Evolutionary conservation across 2,797 vertebrate species (phyloP).

Genomic region (Neostethus bicornis): DNA sequence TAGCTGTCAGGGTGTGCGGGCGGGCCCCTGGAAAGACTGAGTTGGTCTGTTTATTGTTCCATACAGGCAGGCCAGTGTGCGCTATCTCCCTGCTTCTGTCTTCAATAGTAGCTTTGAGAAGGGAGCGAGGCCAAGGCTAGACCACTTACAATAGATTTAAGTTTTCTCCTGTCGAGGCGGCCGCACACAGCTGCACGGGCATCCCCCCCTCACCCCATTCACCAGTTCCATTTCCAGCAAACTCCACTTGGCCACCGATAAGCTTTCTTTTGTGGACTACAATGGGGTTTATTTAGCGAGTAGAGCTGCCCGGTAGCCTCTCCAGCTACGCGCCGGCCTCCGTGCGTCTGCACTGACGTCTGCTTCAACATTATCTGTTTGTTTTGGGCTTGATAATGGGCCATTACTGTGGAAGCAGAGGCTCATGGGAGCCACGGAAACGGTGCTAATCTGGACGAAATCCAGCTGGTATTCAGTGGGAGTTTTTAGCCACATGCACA

Average conservation of each 20-base stretch:
- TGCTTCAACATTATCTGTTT: constrained; percentile 77
- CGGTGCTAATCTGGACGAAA: constrained; percentile 52
- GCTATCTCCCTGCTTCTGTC: constrained; percentile 65
- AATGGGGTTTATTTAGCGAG: constrained; percentile 70
- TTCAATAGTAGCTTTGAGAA: constrained; percentile 80
- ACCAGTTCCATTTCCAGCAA: constrained; percentile 63
- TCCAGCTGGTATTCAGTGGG: constrained; percentile 53
- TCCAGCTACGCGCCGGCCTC: constrained; percentile 55
- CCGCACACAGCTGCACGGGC: constrained; percentile 68
- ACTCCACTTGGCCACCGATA: constrained; percentile 41
- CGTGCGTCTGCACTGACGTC: constrained; percentile 78
- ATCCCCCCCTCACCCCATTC: constrained; percentile 27
- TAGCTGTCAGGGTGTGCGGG: constrained; percentile 37
- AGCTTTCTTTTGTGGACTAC: constrained; percentile 66
- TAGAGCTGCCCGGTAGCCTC: constrained; percentile 57
- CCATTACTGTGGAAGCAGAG: constrained; percentile 66
- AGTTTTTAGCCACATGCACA: constrained; percentile 26
- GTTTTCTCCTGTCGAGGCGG: constrained; percentile 73
- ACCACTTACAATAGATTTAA: constrained; percentile 74
- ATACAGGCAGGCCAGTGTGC: constrained; percentile 71
- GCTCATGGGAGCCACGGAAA: constrained; percentile 54
- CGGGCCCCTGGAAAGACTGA: constrained; percentile 70
- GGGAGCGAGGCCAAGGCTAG: constrained; percentile 42
- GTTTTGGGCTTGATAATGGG: constrained; percentile 76
- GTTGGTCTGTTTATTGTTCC: constrained; percentile 76